A percentile compares a stretch with the other conserved stretches of the same genome.
phyloP scores from a whole-genome alignment of 1,140 invertebrate genomes.

The Drosophila oshimai region DNA sequence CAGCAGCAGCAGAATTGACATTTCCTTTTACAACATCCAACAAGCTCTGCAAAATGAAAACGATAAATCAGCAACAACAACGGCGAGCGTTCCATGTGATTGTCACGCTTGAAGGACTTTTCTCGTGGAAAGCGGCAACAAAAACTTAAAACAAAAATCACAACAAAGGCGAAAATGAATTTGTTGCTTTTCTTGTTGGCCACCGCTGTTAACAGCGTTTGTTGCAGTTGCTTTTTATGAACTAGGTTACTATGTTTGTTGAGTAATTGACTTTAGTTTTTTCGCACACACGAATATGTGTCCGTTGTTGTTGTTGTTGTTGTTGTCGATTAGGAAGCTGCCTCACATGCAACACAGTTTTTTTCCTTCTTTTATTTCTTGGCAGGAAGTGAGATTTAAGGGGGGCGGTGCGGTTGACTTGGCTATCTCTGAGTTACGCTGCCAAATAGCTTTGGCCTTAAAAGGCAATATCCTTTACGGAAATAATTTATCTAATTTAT shows the following conservation, averaged over 20 bases:
- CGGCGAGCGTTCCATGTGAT: conserved; percentile 65
- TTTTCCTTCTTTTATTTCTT: neutral
- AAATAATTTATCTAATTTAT: neutral
- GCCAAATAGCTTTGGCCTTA: conserved; percentile 5
- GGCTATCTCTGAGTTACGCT: conserved; percentile 3
- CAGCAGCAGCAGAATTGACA: conserved; percentile 72
- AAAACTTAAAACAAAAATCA: conserved; percentile 40
- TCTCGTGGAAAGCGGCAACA: conserved; percentile 51
- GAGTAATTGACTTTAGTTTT: conserved; percentile 81
- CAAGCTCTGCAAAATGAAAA: conserved; percentile 76
- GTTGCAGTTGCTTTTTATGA: conserved; percentile 64
- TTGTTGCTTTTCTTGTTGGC: conserved; percentile 76
- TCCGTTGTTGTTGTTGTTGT: conserved; percentile 29
- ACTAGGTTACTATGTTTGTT: conserved; percentile 81
- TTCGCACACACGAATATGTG: conserved; percentile 67
- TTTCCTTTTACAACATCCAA: conserved; percentile 80
- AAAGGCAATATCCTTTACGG: conserved; percentile 5
- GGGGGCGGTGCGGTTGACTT: neutral
- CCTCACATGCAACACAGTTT: conserved; percentile 64
- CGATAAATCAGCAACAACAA: conserved; percentile 71
- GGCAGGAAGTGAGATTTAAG: conserved; percentile 26
- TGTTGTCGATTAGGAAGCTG: conserved; percentile 68
- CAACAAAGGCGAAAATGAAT: conserved; percentile 78
- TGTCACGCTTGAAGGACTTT: conserved; percentile 81
- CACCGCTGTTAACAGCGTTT: conserved; percentile 72